Conservation (phyloP, 1,140 invertebrate species). For the Drosophila baimaii region DNA sequence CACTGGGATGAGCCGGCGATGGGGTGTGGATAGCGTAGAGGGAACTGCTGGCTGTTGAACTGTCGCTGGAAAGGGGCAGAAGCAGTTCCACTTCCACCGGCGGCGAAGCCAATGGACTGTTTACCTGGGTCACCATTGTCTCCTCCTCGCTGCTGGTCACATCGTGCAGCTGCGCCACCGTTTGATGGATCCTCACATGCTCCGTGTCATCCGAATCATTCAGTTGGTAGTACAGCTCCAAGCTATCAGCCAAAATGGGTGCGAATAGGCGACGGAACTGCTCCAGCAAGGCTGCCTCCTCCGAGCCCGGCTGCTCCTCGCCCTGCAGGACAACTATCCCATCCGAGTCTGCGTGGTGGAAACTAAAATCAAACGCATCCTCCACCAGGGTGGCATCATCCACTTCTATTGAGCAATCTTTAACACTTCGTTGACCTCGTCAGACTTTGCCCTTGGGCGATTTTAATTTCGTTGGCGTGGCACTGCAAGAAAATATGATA, state of each 20-base stretch:
- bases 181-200: conserved; percentile 72
- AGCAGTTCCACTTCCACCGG: conserved; percentile 14
- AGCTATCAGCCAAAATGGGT: conserved; percentile 65
- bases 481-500: conserved; percentile 37
- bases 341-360: conserved; percentile 50
- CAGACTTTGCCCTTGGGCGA: conserved; percentile 83
- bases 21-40: conserved; percentile 76
- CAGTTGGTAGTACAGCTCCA: conserved; percentile 67
- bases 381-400: conserved; percentile 53
- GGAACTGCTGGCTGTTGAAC: conserved; percentile 70
- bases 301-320: conserved; percentile 23
- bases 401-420: conserved; percentile 83
- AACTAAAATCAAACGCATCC: conserved; percentile 73
- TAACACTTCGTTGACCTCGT: conserved; percentile 84
- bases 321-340: conserved; percentile 14
- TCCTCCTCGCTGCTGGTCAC: conserved; percentile 70
- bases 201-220: conserved; percentile 59
- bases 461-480: conserved; percentile 77
- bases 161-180: conserved; percentile 70
- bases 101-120: conserved; percentile 28
- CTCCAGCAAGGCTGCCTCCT: conserved; percentile 53
- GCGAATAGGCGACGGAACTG: conserved; percentile 75
- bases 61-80: conserved; percentile 23
- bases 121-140: conserved; percentile 56
- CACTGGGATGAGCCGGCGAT: conserved; percentile 49